These are phyloP conservation scores for Drosophila testacea DNA, from an alignment of 2,888 invertebrate genomes.

Conservation along the genomic window DNA sequence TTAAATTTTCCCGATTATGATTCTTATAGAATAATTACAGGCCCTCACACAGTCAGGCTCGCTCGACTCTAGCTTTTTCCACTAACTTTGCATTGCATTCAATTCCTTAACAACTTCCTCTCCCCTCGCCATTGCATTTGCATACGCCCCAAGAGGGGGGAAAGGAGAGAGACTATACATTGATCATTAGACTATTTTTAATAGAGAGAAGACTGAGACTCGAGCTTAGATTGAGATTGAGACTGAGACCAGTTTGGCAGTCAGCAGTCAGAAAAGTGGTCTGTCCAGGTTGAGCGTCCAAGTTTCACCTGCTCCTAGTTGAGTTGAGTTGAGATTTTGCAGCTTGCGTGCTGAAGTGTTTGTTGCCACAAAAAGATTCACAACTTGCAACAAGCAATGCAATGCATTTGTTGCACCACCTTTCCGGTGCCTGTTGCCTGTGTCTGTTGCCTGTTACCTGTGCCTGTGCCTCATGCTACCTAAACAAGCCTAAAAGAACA, in stretches of 20 bases:
- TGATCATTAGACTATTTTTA: constrained; percentile 80
- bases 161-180: constrained; percentile 26
- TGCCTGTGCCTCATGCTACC: constrained; percentile 11
- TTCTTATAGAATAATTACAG: not conserved
- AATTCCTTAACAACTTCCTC: constrained; percentile 30
- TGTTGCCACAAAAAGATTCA: constrained; percentile 55
- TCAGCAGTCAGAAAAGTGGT: constrained; percentile 72
- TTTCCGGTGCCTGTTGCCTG: constrained; percentile 32
- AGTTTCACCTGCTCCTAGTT: constrained; percentile 76
- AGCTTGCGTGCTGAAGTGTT: constrained; percentile 76
- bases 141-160: constrained; percentile 38
- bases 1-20: too few species aligned
- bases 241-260: constrained; percentile 56
- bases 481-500: constrained; percentile 13
- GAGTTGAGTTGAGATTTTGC: constrained; percentile 64
- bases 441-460: too few species aligned
- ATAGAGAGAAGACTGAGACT: constrained; percentile 47
- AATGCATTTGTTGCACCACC: constrained; percentile 57
- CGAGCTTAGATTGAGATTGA: constrained; percentile 13
- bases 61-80: too few species aligned
- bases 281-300: constrained; percentile 73
- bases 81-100: constrained; percentile 27
- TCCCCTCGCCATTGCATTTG: constrained; percentile 50
- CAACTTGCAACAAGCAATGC: constrained; percentile 41
- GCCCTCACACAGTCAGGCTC: not conserved